Conservation (phyloP, 2,113 vertebrate species). For the Corythornis cristatus region DNA sequence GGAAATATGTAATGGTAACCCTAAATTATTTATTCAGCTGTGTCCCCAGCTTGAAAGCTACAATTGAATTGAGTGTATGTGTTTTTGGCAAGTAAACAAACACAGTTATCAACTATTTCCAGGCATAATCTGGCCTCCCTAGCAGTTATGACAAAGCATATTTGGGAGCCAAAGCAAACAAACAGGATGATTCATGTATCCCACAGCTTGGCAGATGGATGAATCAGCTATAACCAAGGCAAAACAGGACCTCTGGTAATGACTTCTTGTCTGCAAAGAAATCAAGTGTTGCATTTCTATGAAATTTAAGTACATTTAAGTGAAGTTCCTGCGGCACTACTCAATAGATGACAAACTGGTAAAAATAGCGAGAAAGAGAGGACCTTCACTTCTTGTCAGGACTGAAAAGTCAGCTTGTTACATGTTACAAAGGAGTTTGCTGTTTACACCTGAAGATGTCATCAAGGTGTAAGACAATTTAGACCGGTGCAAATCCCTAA, state of each 20-base stretch:
- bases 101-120: background rate
- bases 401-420: background rate
- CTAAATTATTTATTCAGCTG: background rate
- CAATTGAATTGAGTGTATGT: background rate
- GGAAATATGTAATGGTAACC: background rate
- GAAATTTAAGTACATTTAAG: background rate
- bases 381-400: background rate
- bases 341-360: background rate
- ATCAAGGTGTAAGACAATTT: background rate
- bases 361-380: background rate
- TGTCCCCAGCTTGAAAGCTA: background rate
- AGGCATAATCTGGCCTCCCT: background rate
- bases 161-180: slow-evolving; percentile 42
- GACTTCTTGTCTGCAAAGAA: background rate
- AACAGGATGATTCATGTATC: slow-evolving; percentile 34
- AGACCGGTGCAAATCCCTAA: background rate
- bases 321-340: background rate
- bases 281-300: background rate
- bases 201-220: background rate
- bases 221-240: background rate
- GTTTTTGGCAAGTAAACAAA: slow-evolving; percentile 13
- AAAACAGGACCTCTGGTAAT: background rate
- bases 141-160: background rate
- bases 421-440: background rate
- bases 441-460: background rate